phyloP scores from a whole-genome alignment of 1,140 invertebrate genomes.

The Meteorus sp. region DNA sequence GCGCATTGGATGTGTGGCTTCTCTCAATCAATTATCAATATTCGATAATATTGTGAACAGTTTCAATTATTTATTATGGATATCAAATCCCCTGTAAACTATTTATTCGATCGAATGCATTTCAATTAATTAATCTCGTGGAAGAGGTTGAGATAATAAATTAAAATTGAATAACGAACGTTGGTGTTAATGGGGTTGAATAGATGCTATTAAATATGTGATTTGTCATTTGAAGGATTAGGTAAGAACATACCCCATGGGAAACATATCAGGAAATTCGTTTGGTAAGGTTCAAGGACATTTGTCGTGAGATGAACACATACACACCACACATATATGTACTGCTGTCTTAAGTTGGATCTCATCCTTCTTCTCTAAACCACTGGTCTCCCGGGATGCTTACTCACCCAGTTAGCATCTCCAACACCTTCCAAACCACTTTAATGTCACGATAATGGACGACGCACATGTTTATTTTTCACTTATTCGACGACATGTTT shows the following conservation, averaged over 20 bases:
- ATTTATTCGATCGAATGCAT: no score
- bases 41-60: no score
- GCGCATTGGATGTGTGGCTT: no score
- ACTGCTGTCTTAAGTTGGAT: constrained; percentile 34
- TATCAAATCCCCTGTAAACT: no score
- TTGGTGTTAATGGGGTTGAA: neutral
- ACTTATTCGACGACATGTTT: neutral
- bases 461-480: neutral
- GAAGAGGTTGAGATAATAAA: constrained; percentile 1
- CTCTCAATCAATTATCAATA: no score
- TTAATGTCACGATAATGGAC: neutral
- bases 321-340: constrained; percentile 26
- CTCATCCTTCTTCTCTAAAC: constrained; percentile 32
- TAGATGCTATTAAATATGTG: constrained; percentile 16
- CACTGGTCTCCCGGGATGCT: constrained; percentile 31
- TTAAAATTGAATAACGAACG: neutral
- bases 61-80: no score
- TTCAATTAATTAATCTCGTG: no score
- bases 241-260: constrained; percentile 14
- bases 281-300: constrained; percentile 8
- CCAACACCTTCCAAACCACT: constrained; percentile 2
- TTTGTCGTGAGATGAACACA: constrained; percentile 2
- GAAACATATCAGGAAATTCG: constrained; percentile 17
- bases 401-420: constrained; percentile 40
- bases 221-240: constrained; percentile 21